Conservation (phyloP, 2,113 vertebrate genomes). For the Alligator mississippiensis region DNA sequence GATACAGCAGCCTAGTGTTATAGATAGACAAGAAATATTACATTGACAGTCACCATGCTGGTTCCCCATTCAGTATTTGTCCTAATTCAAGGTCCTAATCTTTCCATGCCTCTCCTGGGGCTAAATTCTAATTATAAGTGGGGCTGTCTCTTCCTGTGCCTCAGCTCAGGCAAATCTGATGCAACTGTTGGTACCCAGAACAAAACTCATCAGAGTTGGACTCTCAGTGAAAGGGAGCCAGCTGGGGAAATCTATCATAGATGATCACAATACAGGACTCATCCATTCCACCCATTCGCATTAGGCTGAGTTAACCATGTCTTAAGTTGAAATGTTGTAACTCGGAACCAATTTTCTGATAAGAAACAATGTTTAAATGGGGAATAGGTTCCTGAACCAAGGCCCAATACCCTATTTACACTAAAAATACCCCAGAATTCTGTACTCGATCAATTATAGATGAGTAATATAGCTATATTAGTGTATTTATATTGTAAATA, state of each 20-base stretch:
- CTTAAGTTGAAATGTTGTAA: too few species aligned
- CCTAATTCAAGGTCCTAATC: background rate
- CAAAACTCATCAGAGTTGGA: background rate
- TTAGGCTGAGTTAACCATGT: background rate
- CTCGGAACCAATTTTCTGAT: too few species aligned
- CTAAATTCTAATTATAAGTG: background rate
- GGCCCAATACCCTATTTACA: too few species aligned
- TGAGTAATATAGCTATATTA: too few species aligned
- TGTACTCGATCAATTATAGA: too few species aligned
- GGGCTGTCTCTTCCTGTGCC: background rate
- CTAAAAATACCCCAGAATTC: too few species aligned
- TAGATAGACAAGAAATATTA: background rate
- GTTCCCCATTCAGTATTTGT: background rate
- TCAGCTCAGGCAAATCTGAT: background rate
- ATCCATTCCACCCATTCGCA: background rate
- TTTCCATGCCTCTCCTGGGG: background rate
- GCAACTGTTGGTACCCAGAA: background rate
- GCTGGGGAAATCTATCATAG: background rate
- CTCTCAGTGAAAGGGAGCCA: background rate
- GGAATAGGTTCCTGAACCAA: too few species aligned
- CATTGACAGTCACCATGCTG: background rate
- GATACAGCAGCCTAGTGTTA: background rate
- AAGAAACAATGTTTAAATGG: too few species aligned
- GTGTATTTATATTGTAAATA: too few species aligned
- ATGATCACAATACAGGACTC: background rate